A percentile compares a stretch with the other conserved stretches of the same genome.
Conservation (phyloP, 2,113 vertebrate species). For the Aspiorhynchus laticeps region DNA sequence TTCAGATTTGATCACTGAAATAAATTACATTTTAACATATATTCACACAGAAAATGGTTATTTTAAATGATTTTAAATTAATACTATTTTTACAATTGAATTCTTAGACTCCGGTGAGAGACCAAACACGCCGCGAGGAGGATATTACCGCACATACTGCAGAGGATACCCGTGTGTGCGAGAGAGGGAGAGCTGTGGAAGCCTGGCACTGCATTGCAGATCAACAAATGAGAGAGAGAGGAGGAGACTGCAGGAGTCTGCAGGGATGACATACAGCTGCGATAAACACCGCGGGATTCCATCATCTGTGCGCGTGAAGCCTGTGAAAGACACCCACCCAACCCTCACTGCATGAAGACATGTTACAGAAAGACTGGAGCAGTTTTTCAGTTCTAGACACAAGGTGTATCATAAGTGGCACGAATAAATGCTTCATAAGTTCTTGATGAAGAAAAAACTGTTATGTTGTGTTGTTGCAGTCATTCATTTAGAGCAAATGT, state of each 20-base stretch:
- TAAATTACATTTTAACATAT: no score
- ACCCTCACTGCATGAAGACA: background rate
- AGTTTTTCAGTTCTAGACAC: background rate
- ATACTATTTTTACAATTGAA: background rate
- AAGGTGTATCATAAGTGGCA: background rate
- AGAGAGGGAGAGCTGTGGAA: conserved; percentile 8
- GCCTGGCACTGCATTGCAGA: conserved; percentile 59
- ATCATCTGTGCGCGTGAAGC: conserved; percentile 16
- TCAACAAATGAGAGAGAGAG: conserved; percentile 40
- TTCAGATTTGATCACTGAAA: no score
- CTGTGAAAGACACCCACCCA: background rate
- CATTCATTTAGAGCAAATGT: background rate
- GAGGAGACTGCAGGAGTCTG: background rate
- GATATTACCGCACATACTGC: background rate
- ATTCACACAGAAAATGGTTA: no score
- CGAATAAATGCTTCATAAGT: no score
- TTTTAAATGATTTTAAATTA: no score
- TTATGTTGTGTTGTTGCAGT: background rate
- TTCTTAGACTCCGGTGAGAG: background rate
- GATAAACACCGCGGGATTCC: conserved; percentile 53
- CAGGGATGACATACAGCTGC: background rate
- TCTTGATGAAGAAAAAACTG: background rate
- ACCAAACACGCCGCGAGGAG: background rate
- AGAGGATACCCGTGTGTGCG: conserved; percentile 3
- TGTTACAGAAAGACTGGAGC: no score